Conservation (phyloP, 2,113 vertebrate genomes). For the Cinclus cinclus region DNA sequence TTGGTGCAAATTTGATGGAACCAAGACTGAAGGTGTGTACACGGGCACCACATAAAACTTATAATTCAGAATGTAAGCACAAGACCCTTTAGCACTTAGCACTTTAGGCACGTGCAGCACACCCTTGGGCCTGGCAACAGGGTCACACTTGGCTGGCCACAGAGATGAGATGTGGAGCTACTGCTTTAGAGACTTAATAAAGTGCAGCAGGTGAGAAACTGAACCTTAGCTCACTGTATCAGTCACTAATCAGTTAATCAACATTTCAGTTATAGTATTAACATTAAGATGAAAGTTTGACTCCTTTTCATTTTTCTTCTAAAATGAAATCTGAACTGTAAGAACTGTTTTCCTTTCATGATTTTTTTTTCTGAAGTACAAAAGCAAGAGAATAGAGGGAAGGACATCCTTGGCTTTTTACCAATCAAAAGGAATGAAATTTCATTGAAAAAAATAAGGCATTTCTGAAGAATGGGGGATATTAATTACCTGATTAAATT, state of each 20-base stretch:
- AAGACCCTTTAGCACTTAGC: background rate
- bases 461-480: background rate
- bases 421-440: background rate
- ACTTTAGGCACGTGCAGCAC: background rate
- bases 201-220: background rate
- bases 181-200: background rate
- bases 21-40: background rate
- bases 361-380: background rate
- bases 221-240: background rate
- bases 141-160: background rate
- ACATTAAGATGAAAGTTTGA: background rate
- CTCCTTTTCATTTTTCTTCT: constrained; percentile 23
- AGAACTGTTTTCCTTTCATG: background rate
- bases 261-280: background rate
- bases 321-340: background rate
- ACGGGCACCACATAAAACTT: background rate
- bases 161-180: background rate
- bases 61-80: background rate
- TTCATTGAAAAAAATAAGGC: background rate
- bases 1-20: background rate
- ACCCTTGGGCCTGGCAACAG: background rate
- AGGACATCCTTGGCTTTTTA: background rate
- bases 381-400: background rate
- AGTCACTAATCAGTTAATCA: background rate
- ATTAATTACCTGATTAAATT: constrained; percentile 34